Evolutionary conservation across 2,888 invertebrate genomes (phyloP).

Genomic region (Pyralis farinalis): DNA sequence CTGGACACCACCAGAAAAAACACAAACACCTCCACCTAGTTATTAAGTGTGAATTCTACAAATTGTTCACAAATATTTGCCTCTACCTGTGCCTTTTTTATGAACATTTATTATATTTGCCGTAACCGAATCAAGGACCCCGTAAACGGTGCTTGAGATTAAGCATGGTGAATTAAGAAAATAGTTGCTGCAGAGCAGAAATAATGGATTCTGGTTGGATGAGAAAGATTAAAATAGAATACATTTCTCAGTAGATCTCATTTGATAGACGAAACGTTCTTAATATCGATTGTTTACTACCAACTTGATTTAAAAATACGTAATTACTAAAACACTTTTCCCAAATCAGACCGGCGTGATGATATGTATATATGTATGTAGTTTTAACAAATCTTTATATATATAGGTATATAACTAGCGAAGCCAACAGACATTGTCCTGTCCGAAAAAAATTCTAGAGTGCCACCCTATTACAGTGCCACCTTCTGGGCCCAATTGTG

Average conservation of each 20-base stretch:
- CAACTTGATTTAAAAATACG: too few relatives aligned
- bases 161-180: slow-evolving; percentile 50
- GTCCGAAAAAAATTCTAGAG: too few relatives aligned
- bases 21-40: slow-evolving; percentile 56
- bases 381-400: too few relatives aligned
- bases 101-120: slow-evolving; percentile 59
- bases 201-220: slow-evolving; percentile 1
- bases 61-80: slow-evolving; percentile 80
- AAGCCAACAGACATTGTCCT: too few relatives aligned
- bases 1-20: slow-evolving; percentile 46
- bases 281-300: too few relatives aligned
- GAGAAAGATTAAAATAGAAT: not conserved
- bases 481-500: too few relatives aligned
- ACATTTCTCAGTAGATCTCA: not conserved
- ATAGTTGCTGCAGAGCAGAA: slow-evolving; percentile 3
- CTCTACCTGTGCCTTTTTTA: slow-evolving; percentile 73
- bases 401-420: too few relatives aligned
- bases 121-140: slow-evolving; percentile 65
- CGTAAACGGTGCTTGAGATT: slow-evolving; percentile 58
- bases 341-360: too few relatives aligned
- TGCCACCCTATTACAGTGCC: too few relatives aligned
- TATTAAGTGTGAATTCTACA: slow-evolving; percentile 79
- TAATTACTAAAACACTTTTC: too few relatives aligned
- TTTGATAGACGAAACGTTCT: too few relatives aligned
- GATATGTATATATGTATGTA: too few relatives aligned